Evolutionary conservation across 2,888 invertebrate species (phyloP).

Genomic region (Emesis furor): DNA sequence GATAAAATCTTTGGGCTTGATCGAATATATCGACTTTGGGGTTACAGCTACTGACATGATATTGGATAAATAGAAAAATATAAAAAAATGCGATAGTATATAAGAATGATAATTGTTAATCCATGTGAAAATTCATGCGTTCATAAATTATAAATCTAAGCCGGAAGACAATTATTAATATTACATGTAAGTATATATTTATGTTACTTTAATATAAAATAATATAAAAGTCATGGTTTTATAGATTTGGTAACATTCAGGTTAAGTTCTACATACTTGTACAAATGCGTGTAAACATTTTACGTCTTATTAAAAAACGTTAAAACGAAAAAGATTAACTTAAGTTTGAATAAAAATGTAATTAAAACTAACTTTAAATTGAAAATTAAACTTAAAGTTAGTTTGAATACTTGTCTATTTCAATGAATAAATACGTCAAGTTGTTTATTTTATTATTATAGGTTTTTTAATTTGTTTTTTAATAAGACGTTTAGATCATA

Average conservation of each 20-base stretch:
- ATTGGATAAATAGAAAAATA: slow-evolving; percentile 18
- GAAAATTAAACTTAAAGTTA: too few relatives aligned
- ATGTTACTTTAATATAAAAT: slow-evolving; percentile 78
- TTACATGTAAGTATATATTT: slow-evolving; percentile 25
- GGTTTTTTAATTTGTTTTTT: not conserved
- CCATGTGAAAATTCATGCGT: not conserved
- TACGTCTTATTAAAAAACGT: slow-evolving; percentile 5
- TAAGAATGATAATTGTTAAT: slow-evolving; percentile 20
- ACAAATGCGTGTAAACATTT: slow-evolving; percentile 11
- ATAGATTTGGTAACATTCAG: slow-evolving; percentile 78
- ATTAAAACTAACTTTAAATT: too few relatives aligned
- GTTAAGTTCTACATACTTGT: slow-evolving; percentile 29
- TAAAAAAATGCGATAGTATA: slow-evolving; percentile 37
- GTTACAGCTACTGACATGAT: slow-evolving; percentile 39
- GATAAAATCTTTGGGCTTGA: slow-evolving; percentile 89
- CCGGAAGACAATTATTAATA: slow-evolving; percentile 34
- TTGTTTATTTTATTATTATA: too few relatives aligned
- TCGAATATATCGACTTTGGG: slow-evolving; percentile 88
- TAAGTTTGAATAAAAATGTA: too few relatives aligned
- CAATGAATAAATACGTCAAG: not conserved
- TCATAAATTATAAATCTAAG: slow-evolving; percentile 18
- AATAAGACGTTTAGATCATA: slow-evolving; percentile 12
- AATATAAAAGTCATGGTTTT: slow-evolving; percentile 83
- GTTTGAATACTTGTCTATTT: not conserved
- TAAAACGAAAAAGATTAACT: not conserved